Conservation (phyloP, 2,113 vertebrate species). For the Ameiurus melas region DNA sequence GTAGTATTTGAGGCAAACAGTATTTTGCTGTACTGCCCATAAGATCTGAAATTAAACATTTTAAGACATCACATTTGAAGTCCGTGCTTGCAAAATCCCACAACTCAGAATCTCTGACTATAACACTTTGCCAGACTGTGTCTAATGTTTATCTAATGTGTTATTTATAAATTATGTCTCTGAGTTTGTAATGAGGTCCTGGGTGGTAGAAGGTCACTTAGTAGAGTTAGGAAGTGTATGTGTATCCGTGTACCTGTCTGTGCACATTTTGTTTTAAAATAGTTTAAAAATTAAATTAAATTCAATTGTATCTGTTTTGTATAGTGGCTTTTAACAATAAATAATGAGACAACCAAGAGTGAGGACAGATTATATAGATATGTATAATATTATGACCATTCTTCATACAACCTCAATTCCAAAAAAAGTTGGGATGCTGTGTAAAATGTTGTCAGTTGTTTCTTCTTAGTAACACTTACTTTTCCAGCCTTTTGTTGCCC, state of each 20-base stretch:
- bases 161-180: background rate
- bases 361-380: background rate
- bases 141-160: background rate
- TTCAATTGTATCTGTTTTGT: background rate
- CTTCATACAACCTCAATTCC: background rate
- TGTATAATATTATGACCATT: background rate
- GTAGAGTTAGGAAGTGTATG: background rate
- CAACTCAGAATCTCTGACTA: background rate
- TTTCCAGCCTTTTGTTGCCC: too few relatives aligned
- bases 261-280: background rate
- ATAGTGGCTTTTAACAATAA: background rate
- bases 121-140: background rate
- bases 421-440: too few relatives aligned
- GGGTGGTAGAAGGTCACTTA: background rate
- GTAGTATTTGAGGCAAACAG: background rate
- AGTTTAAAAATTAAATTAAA: background rate
- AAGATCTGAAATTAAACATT: background rate
- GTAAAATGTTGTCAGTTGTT: too few relatives aligned
- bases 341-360: background rate
- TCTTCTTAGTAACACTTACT: too few relatives aligned
- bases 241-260: background rate
- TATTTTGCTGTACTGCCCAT: background rate
- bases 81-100: background rate
- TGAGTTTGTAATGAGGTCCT: background rate
- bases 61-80: background rate